Percentiles rank a stretch among this genome's conserved stretches.
Conservation (phyloP, 1,140 invertebrate species). For the Penaeus indicus region DNA sequence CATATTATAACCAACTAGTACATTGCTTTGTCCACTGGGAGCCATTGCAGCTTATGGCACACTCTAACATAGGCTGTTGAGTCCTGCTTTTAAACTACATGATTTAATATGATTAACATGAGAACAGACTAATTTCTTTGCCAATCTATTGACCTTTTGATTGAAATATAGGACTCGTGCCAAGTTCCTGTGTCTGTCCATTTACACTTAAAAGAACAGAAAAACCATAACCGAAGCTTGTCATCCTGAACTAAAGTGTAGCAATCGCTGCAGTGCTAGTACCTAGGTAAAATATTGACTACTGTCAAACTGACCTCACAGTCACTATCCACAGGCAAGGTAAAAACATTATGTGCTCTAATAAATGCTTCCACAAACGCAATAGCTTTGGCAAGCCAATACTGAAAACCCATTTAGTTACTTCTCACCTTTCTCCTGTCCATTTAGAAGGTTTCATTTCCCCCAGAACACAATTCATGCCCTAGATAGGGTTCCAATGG, state of each 20-base stretch:
- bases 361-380: slow-evolving; percentile 44
- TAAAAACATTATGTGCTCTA: slow-evolving; percentile 18
- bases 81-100: slow-evolving; percentile 22
- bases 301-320: neutral
- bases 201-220: slow-evolving; percentile 52
- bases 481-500: neutral
- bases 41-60: slow-evolving; percentile 47
- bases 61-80: slow-evolving; percentile 36
- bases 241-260: slow-evolving; percentile 50
- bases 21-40: slow-evolving; percentile 36
- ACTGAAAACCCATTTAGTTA: neutral
- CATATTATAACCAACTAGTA: slow-evolving; percentile 31
- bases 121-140: neutral
- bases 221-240: slow-evolving; percentile 55
- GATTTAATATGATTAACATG: neutral
- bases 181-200: slow-evolving; percentile 24
- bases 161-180: slow-evolving; percentile 21
- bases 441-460: neutral
- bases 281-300: slow-evolving; percentile 20
- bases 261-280: slow-evolving; percentile 33
- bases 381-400: slow-evolving; percentile 39
- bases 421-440: neutral
- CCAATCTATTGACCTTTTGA: slow-evolving; percentile 10
- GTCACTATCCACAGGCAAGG: neutral
- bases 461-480: neutral